Conservation (phyloP, 2,113 vertebrate genomes). For the Rissa tridactyla region DNA sequence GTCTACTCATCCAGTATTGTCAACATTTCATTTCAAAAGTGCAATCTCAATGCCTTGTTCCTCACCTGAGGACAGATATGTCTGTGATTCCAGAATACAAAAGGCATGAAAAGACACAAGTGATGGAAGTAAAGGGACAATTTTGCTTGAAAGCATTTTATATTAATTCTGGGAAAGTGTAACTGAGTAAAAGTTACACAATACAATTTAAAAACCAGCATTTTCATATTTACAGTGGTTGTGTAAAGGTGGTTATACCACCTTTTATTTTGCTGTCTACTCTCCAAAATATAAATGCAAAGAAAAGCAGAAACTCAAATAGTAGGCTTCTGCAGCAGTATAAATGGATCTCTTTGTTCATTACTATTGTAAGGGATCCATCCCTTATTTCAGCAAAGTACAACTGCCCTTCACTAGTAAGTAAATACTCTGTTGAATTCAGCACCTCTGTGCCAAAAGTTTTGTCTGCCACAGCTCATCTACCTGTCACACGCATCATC, state of each 20-base stretch:
- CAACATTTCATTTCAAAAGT: neutral
- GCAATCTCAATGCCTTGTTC: neutral
- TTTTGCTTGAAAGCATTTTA: neutral
- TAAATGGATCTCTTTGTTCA: constrained; percentile 15
- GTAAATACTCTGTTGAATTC: constrained; percentile 21
- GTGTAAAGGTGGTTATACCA: neutral
- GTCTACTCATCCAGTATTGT: neutral
- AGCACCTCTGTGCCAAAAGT: neutral
- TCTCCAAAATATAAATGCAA: neutral
- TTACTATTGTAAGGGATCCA: neutral
- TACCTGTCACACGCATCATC: constrained; percentile 14
- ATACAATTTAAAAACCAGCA: neutral
- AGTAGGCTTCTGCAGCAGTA: neutral
- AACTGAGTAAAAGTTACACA: neutral
- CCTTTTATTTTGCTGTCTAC: neutral
- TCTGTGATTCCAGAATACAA: neutral
- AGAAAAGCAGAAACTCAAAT: neutral
- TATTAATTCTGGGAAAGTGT: neutral
- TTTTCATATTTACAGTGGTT: neutral
- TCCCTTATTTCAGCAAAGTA: neutral
- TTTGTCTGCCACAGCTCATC: constrained; percentile 24
- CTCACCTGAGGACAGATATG: neutral
- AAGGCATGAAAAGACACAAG: neutral
- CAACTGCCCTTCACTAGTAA: neutral
- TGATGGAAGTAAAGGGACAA: neutral